These are phyloP conservation scores for Epistrophe eligans DNA, from an alignment of 2,888 invertebrate species.

Conservation along the genomic window DNA sequence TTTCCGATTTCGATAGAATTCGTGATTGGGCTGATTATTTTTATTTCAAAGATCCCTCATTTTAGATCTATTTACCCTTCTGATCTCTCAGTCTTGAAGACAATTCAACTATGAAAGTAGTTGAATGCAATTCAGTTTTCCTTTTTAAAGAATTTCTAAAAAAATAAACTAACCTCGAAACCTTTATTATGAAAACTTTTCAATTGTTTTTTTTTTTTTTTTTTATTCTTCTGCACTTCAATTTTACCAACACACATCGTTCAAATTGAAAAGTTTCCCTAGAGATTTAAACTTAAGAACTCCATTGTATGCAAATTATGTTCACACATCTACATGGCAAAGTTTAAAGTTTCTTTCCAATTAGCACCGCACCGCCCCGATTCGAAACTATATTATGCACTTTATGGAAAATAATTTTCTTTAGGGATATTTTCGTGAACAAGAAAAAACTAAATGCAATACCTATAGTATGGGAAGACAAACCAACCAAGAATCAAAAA, in stretches of 20 bases:
- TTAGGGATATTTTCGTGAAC: neutral
- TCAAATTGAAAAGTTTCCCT: slow-evolving; percentile 3
- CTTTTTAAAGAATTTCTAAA: neutral
- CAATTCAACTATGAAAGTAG: neutral
- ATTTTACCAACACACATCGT: neutral
- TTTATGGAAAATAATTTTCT: neutral
- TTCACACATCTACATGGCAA: slow-evolving; percentile 11
- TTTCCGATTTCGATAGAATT: too few species aligned
- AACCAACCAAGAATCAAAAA: neutral
- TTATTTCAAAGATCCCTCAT: too few species aligned
- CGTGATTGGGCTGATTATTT: too few species aligned
- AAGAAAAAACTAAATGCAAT: neutral
- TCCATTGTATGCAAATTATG: slow-evolving; percentile 22
- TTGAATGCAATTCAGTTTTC: neutral
- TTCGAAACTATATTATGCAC: neutral
- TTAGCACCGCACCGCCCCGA: neutral
- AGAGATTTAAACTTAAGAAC: slow-evolving; percentile 15
- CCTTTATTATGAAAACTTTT: slow-evolving; percentile 24
- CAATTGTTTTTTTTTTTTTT: neutral
- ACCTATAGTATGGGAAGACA: neutral
- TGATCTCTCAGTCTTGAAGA: neutral
- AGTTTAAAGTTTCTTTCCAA: slow-evolving; percentile 22
- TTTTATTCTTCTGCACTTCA: neutral
- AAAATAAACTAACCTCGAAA: neutral
- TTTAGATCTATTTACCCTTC: too few species aligned